These are phyloP conservation scores for Archaeoteleia sp. DNA, from an alignment of 2,888 invertebrate genomes.

Conservation along the genomic window DNA sequence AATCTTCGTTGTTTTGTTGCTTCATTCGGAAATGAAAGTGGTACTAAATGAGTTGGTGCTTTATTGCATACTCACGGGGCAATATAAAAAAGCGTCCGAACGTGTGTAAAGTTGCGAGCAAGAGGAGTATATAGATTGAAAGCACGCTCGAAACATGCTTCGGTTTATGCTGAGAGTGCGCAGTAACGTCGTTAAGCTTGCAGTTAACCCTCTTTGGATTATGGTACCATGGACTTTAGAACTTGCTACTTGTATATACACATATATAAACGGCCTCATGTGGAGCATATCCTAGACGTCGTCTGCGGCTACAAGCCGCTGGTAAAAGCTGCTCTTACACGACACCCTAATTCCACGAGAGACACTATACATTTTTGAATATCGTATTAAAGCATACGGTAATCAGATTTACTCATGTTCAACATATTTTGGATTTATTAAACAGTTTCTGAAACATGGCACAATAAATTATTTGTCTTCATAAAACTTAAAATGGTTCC, in stretches of 20 bases:
- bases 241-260: slow-evolving; percentile 47
- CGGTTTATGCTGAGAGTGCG: slow-evolving; percentile 52
- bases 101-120: slow-evolving; percentile 1
- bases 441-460: too few relatives aligned
- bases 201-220: slow-evolving; percentile 59
- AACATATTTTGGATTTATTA: too few relatives aligned
- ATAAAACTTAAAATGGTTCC: too few relatives aligned
- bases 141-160: slow-evolving; percentile 11
- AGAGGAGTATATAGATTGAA: background rate
- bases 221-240: slow-evolving; percentile 59
- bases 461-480: too few relatives aligned
- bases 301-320: slow-evolving; percentile 19
- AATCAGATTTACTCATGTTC: too few relatives aligned
- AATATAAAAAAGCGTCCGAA: background rate
- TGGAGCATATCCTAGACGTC: slow-evolving; percentile 16
- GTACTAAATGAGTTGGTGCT: slow-evolving; percentile 7
- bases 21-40: slow-evolving; percentile 10
- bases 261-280: slow-evolving; percentile 32
- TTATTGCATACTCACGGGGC: background rate
- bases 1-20: slow-evolving; percentile 1
- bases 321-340: slow-evolving; percentile 35
- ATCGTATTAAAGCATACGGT: slow-evolving; percentile 3
- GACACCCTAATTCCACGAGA: slow-evolving; percentile 9
- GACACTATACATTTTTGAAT: slow-evolving; percentile 3
- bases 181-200: slow-evolving; percentile 51